Conservation (phyloP, 2,113 vertebrate genomes). For the Procavia capensis region DNA sequence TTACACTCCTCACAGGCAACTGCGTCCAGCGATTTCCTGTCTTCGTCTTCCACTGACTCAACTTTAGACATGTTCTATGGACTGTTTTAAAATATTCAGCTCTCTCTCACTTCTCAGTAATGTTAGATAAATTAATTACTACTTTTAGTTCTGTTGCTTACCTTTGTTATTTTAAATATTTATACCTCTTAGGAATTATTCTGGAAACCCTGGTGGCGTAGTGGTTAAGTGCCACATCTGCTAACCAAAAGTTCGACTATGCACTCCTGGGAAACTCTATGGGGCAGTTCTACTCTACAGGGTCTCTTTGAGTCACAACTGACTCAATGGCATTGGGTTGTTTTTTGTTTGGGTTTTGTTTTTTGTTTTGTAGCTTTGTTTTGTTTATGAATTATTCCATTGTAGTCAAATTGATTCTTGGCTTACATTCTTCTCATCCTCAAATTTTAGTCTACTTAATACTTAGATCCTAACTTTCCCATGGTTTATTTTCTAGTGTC, state of each 20-base stretch:
- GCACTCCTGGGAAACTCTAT: too few species aligned
- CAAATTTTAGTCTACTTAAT: not conserved
- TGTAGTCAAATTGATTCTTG: not conserved
- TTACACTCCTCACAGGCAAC: not conserved
- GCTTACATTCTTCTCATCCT: not conserved
- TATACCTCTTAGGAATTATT: not conserved
- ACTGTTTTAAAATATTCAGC: slow-evolving; percentile 23
- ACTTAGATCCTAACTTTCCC: not conserved
- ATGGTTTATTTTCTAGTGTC: not conserved
- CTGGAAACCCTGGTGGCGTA: too few species aligned
- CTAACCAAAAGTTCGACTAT: too few species aligned
- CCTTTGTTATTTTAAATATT: not conserved
- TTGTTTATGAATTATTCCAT: not conserved
- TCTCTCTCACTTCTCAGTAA: not conserved
- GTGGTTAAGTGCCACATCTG: too few species aligned
- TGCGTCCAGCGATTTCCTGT: not conserved
- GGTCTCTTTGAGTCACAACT: too few species aligned
- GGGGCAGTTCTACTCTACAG: too few species aligned
- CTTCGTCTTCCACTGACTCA: not conserved
- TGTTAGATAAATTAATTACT: not conserved
- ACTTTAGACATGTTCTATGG: not conserved
- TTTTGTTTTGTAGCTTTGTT: too few species aligned
- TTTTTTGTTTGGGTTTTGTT: too few species aligned
- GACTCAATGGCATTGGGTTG: too few species aligned
- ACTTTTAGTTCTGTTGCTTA: not conserved